phyloP scores from a whole-genome alignment of 2,113 vertebrate species.

The Numenius arquata region DNA sequence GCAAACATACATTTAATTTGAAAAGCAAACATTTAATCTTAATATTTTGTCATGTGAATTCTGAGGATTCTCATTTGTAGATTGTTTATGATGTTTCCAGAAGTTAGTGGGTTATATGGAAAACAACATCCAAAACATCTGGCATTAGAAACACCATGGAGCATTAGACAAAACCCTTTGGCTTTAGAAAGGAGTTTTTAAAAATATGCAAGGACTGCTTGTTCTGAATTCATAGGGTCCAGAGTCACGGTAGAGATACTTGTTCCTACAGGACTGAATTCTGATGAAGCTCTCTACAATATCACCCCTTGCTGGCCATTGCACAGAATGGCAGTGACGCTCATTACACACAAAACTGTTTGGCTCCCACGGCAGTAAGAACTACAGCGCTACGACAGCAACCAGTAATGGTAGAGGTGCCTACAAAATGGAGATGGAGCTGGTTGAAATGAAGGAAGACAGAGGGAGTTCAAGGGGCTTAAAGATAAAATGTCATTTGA shows the following conservation, averaged over 20 bases:
- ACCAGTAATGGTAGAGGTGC: background rate
- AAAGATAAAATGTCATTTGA: background rate
- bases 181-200: background rate
- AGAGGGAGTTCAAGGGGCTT: background rate
- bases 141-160: background rate
- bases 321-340: conserved; percentile 1
- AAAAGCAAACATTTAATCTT: conserved; percentile 52
- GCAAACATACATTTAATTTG: conserved; percentile 32
- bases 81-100: background rate
- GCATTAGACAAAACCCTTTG: background rate
- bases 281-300: conserved; percentile 33
- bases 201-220: background rate
- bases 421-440: background rate
- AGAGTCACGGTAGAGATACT: background rate
- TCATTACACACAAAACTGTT: background rate
- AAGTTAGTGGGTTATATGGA: background rate
- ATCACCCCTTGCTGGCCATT: conserved; percentile 67
- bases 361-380: background rate
- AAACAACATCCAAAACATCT: background rate
- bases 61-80: conserved; percentile 1
- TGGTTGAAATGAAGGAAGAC: background rate
- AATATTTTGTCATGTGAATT: conserved; percentile 24
- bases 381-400: background rate
- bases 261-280: background rate
- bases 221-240: background rate